Evolutionary conservation across 2,888 invertebrate species (phyloP), one percentile per base, ranked within the genome.

Genomic region (Spilarctia lutea): DNA sequence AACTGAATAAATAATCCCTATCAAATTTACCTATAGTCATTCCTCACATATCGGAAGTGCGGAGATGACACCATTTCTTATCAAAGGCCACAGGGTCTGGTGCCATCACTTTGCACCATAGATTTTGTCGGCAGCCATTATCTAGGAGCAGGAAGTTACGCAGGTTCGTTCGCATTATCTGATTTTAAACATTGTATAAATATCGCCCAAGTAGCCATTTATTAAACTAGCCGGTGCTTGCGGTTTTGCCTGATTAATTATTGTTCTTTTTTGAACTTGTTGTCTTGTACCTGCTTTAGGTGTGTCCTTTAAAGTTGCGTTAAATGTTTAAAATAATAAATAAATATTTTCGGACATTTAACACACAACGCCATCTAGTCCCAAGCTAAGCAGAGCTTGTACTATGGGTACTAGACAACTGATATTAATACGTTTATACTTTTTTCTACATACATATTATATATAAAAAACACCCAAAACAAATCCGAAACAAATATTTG

Each of bases 71-170:
- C 7, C 6, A 30, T 63, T 63, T 27, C 16, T 63, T 63, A 63
- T 63, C 27, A 39, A 4, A 24, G 11, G 42, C 30, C 56, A 20
- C 11, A 10, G n/a, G 35, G 18, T 42, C 72, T 65, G 27, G 20
- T 27, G 24, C 63, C 60, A 70, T 63, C 39, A 70, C 24, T 63
- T 70, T 42, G 42, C 70, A 70, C 60, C 70, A 42, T 13, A 70
- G 70, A 70, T 42, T 42, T 60, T 70, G 70, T 70, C 63, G 39
- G 4, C 60, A 63, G 6, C 70, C 42, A 70, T 70, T 70, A 70
- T 70, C 70, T 42, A 70, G 63, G 30, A 70, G 70, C 63, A 70
- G 70, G 70, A 70, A 70, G 70, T 63, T 30, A 56, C 67, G 56
- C 67, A 60, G 30, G 42, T 68, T 45, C 42, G 60, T 60, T 45